These are phyloP conservation scores for Malurus melanocephalus DNA, from an alignment of 2,113 vertebrate species.

Conservation along the genomic window DNA sequence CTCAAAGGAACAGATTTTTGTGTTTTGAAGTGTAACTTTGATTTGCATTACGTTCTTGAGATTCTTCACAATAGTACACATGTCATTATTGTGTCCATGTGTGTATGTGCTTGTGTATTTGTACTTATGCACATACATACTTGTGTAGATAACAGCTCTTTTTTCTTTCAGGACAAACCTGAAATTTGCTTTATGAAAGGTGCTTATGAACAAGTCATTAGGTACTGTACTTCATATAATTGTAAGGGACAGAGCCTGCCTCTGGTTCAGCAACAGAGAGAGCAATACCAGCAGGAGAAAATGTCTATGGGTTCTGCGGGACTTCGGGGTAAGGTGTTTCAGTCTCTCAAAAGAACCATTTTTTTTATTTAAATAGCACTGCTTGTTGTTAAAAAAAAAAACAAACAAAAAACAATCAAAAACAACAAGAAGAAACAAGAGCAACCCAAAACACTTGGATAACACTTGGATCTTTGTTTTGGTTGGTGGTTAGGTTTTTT, in stretches of 20 bases:
- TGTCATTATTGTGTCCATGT: accelerated
- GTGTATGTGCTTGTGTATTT: not conserved
- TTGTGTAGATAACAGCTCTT: not conserved
- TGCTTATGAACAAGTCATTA: constrained; percentile 92
- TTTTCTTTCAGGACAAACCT: constrained; percentile 80
- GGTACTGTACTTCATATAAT: constrained; percentile 86
- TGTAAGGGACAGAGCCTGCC: constrained; percentile 79
- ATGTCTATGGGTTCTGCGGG: constrained; percentile 90
- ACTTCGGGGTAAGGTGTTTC: constrained; percentile 82
- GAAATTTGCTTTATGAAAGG: constrained; percentile 92
- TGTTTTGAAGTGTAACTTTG: not conserved
- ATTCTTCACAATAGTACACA: not conserved
- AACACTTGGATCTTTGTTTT: not conserved
- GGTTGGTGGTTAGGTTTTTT: not conserved
- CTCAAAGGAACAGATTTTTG: not conserved
- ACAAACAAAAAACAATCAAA: not conserved
- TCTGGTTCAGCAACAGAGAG: constrained; percentile 86
- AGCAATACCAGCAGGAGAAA: constrained; percentile 91
- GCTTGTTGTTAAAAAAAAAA: not conserved
- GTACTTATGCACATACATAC: not conserved
- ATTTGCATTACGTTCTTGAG: not conserved
- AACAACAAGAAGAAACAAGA: not conserved
- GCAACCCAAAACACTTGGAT: not conserved
- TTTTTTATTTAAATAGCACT: not conserved
- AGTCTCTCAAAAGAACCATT: not conserved